Percentiles rank a stretch among this genome's conserved stretches.
Evolutionary conservation across 2,888 invertebrate genomes (phyloP).

Genomic region (Noctua fimbriata): DNA sequence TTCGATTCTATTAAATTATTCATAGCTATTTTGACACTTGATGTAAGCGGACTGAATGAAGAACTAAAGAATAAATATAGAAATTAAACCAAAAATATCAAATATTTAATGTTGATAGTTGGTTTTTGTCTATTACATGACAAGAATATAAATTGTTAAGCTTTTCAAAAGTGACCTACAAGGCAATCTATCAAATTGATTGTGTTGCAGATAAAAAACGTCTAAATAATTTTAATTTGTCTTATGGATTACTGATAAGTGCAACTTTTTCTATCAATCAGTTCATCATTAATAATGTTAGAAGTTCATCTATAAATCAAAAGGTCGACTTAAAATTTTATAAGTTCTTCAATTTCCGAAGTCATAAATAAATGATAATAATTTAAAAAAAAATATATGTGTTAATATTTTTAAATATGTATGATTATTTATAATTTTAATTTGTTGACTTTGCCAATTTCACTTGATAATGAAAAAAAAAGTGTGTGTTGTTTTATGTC

Average conservation of each 20-base stretch:
- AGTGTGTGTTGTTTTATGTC: too few species aligned
- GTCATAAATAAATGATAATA: neutral
- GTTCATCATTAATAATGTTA: neutral
- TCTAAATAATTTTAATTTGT: neutral
- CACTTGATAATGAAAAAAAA: too few species aligned
- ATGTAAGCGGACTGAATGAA: neutral
- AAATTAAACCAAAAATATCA: neutral
- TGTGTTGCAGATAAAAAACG: conserved; percentile 10
- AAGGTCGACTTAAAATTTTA: neutral
- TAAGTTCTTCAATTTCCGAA: neutral
- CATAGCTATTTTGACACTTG: neutral
- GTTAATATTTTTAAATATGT: too few species aligned
- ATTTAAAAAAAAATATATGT: too few species aligned
- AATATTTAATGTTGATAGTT: neutral
- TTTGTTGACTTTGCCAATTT: too few species aligned
- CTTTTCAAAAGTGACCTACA: conserved; percentile 25
- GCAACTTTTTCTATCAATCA: conserved; percentile 18
- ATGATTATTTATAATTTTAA: too few species aligned
- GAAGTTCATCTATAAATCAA: conserved; percentile 7
- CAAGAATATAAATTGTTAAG: conserved; percentile 9
- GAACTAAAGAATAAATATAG: neutral
- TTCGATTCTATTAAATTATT: neutral
- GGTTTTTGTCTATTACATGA: neutral
- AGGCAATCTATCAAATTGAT: conserved; percentile 2
- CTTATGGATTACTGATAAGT: neutral